phyloP scores from a whole-genome alignment of 1,140 invertebrate genomes.

The Bombus turneri region DNA sequence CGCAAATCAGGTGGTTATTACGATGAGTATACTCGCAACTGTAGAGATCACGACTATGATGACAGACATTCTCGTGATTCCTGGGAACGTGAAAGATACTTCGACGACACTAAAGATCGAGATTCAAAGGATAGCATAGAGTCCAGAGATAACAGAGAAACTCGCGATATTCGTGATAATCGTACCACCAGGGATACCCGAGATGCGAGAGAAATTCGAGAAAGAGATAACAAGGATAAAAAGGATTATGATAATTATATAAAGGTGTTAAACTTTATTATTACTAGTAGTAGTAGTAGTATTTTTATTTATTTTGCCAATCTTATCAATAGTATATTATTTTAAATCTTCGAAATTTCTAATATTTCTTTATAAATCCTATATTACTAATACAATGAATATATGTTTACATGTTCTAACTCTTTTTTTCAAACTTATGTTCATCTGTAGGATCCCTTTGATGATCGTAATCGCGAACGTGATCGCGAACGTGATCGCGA shows the following conservation, averaged over 20 bases:
- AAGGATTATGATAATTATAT: constrained; percentile 79
- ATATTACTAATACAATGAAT: background rate
- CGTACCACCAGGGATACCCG: constrained; percentile 65
- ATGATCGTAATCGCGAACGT: constrained; percentile 74
- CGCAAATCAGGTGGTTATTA: constrained; percentile 77
- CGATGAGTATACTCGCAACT: constrained; percentile 77
- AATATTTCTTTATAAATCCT: background rate
- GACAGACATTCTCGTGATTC: constrained; percentile 77
- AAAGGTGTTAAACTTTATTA: constrained; percentile 67
- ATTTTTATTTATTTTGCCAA: background rate
- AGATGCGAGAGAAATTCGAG: constrained; percentile 67
- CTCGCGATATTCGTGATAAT: constrained; percentile 68
- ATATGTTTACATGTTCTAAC: background rate
- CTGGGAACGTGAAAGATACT: constrained; percentile 77
- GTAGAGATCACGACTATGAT: constrained; percentile 79
- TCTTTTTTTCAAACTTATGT: background rate
- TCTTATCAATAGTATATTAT: background rate
- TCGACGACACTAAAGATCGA: constrained; percentile 75
- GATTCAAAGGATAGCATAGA: constrained; percentile 62
- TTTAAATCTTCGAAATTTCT: background rate
- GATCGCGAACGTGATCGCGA: constrained; percentile 65
- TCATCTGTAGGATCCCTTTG: constrained; percentile 81
- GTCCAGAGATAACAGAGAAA: constrained; percentile 60
- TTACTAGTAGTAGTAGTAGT: background rate
- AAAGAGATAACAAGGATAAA: constrained; percentile 75